Conservation (phyloP, 2,888 invertebrate genomes). For the Nysson spinosus region DNA sequence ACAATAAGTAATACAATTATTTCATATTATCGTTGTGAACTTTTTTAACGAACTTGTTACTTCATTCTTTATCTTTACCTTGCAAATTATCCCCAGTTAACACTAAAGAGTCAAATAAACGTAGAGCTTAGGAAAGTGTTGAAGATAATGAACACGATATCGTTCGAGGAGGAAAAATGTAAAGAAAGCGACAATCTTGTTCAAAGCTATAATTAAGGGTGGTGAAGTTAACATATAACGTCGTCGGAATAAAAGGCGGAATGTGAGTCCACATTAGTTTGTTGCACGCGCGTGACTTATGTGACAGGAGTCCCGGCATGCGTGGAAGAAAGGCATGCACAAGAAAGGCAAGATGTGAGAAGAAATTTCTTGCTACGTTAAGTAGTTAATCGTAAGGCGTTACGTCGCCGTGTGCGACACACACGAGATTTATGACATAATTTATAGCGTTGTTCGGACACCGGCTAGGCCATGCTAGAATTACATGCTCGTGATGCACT, state of each 20-base stretch:
- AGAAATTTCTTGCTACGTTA: constrained; percentile 10
- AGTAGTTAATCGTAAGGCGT: constrained; percentile 2
- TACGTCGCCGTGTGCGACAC: constrained; percentile 1
- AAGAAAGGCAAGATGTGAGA: not conserved
- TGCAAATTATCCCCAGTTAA: no score
- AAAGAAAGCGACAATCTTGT: no score
- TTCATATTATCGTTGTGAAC: no score
- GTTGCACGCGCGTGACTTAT: not conserved
- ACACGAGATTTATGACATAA: constrained; percentile 6
- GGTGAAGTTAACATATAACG: not conserved
- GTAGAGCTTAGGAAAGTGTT: no score
- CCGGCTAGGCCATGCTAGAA: not conserved
- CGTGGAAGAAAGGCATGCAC: not conserved
- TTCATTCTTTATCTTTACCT: no score
- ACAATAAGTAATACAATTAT: no score
- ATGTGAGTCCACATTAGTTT: not conserved
- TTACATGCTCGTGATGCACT: not conserved
- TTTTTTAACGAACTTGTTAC: no score
- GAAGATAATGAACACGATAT: no score
- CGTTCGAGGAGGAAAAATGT: no score
- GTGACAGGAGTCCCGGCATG: not conserved
- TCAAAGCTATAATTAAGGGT: not conserved
- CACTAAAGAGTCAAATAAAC: no score
- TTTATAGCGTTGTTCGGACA: constrained; percentile 10
- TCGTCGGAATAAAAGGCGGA: not conserved